phyloP scores from a whole-genome alignment of 2,797 vertebrate species.

The Philypnodon macrostomus region DNA sequence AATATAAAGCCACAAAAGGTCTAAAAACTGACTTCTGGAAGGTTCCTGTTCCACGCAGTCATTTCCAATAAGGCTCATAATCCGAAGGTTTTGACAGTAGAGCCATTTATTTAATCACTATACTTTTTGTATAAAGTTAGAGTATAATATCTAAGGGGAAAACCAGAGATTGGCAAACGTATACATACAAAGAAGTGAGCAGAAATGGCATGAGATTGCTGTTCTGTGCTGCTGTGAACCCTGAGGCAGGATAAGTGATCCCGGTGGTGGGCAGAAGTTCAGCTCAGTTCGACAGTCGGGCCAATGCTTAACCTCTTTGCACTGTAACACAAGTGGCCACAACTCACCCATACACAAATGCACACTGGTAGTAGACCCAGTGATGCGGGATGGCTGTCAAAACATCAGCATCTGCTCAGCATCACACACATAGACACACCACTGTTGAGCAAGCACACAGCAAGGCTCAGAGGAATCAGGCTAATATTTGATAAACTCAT shows the following conservation, averaged over 20 bases:
- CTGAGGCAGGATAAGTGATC: constrained; percentile 63
- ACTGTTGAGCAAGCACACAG: constrained; percentile 37
- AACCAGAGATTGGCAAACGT: constrained; percentile 17
- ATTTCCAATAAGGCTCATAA: too few species aligned
- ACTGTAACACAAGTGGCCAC: constrained; percentile 27
- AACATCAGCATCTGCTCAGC: constrained; percentile 69
- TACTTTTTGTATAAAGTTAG: too few species aligned
- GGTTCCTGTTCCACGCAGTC: too few species aligned
- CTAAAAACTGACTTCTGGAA: too few species aligned
- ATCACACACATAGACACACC: constrained; percentile 52
- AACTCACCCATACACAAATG: not conserved
- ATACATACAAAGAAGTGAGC: constrained; percentile 3
- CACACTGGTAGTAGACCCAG: constrained; percentile 4
- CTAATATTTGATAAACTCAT: constrained; percentile 62
- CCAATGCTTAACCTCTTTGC: constrained; percentile 53
- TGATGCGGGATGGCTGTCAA: constrained; percentile 66
- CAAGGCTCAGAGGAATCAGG: constrained; percentile 42
- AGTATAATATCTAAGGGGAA: constrained; percentile 27
- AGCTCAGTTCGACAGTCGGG: constrained; percentile 59
- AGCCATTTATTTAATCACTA: too few species aligned
- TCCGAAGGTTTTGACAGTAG: too few species aligned
- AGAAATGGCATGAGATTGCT: constrained; percentile 27
- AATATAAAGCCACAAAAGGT: too few species aligned
- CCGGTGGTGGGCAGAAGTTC: constrained; percentile 63
- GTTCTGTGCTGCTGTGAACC: constrained; percentile 40